These are phyloP conservation scores for Caenorhabditis angaria DNA, from an alignment of 2,888 invertebrate genomes.

Conservation along the genomic window DNA sequence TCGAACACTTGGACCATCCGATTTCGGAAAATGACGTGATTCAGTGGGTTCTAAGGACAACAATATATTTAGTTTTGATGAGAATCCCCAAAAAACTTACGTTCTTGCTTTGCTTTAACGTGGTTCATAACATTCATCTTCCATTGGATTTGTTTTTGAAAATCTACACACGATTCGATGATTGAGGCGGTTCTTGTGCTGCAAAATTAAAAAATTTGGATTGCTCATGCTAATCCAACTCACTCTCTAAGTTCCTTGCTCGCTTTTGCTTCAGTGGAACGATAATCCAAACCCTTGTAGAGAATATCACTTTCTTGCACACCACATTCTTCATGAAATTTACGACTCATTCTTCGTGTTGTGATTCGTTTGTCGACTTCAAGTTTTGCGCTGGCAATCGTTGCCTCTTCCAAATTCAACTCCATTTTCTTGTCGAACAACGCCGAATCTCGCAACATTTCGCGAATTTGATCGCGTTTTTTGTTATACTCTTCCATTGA, in stretches of 20 bases:
- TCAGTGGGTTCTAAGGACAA: slow-evolving; percentile 1
- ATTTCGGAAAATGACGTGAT: slow-evolving; percentile 24
- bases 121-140: slow-evolving; percentile 59
- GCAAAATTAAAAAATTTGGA: slow-evolving; percentile 12
- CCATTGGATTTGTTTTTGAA: slow-evolving; percentile 63
- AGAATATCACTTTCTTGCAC: slow-evolving; percentile 53
- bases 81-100: slow-evolving; percentile 6
- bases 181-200: slow-evolving; percentile 58
- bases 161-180: slow-evolving; percentile 59
- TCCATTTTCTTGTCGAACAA: slow-evolving; percentile 48
- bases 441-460: slow-evolving; percentile 34
- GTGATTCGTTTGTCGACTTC: slow-evolving; percentile 53
- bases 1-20: slow-evolving; percentile 30
- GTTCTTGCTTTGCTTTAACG: slow-evolving; percentile 29
- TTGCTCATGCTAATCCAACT: no score
- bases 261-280: slow-evolving; percentile 25
- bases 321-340: slow-evolving; percentile 50
- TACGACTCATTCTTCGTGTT: slow-evolving; percentile 56
- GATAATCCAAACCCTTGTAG: slow-evolving; percentile 52
- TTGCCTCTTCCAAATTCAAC: slow-evolving; percentile 44
- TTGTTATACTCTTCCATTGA: slow-evolving; percentile 42
- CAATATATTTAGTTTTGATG: not conserved
- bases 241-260: slow-evolving; percentile 50
- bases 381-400: slow-evolving; percentile 60
- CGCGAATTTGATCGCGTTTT: slow-evolving; percentile 40